A percentile compares a stretch with the other conserved stretches of the same genome.
phyloP scores from a whole-genome alignment of 2,797 vertebrate genomes.

The Falco rusticolus region DNA sequence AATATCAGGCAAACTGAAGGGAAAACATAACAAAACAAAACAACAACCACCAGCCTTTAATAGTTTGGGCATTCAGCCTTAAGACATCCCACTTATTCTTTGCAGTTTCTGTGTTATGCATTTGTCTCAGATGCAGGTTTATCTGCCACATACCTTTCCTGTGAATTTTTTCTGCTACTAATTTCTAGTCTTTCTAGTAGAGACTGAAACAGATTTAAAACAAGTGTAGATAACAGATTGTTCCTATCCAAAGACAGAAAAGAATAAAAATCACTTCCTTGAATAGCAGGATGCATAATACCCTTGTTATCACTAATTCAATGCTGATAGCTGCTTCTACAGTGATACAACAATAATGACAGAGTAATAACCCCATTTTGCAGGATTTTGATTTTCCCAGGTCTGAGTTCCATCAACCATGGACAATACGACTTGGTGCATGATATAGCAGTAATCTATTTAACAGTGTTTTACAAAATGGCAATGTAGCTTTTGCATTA shows the following conservation, averaged over 20 bases:
- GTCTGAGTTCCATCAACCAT: background rate
- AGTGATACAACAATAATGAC: background rate
- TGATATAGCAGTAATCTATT: background rate
- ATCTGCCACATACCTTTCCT: background rate
- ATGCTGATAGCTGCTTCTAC: background rate
- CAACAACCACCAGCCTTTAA: background rate
- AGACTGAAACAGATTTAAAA: background rate
- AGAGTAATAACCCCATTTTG: background rate
- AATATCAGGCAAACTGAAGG: background rate
- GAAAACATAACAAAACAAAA: background rate
- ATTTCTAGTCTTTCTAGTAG: background rate
- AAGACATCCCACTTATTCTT: background rate
- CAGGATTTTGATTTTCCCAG: background rate
- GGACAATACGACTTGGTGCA: background rate
- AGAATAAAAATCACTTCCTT: background rate
- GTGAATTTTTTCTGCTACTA: background rate
- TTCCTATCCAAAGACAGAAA: background rate
- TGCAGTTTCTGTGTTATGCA: background rate
- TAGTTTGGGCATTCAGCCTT: background rate
- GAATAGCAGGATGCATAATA: background rate
- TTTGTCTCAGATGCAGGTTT: background rate
- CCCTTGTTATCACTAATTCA: background rate
- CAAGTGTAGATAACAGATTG: background rate
- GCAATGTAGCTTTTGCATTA: background rate
- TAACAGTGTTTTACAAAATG: background rate